Base-by-base conservation (phyloP, 2,797 vertebrate species). In the Malacoctenus gilli region DNA sequence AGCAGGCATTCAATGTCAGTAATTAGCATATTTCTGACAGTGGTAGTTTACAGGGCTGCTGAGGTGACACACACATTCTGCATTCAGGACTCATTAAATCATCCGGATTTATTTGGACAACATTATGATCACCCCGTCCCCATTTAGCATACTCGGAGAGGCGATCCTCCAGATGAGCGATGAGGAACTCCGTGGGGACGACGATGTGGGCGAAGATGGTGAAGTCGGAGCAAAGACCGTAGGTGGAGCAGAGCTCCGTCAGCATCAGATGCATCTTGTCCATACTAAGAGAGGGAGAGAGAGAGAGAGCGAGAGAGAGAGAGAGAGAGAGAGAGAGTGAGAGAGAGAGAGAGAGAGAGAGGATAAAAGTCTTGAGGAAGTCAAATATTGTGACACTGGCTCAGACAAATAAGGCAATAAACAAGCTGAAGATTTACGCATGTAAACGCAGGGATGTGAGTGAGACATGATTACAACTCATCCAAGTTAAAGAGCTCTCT, bases 261-360 rank as follows among this genome's bases (percentile, higher is more conserved):
- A 99, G 85, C 23, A 57, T 87, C 82, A 92, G 56, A 75, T 98
- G 96, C 63, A 97, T 80, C 80, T 96, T 99, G 90, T 99, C 96
- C 92, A 96, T 79, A 73, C 96, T 99, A 44, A 19, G 31, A 53
- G 50, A 57, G 9, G 62, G 11, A 50, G 14, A 25, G 2, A 67
- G 12, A 43, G 28, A 66, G 31, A 39, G 49, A 32, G n/a, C n/a
- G n/a, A n/a, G n/a, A n/a, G n/a, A n/a, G n/a, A 49, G 16, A 28
- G 2, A 66, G 12, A 43, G 28, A 66, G 35, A 38, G 50, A 31
- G 20, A 31, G n/a, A n/a, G n/a, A n/a, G n/a, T n/a, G n/a, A 23
- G 8, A 50, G 14, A 30, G 2, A 67, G 12, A 43, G 30, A 67
- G 35, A 36, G 48, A 30, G 20, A 31, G 32, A 2, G 47, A 40